phyloP scores from a whole-genome alignment of 1,140 invertebrate species.

The Zeugodacus cucurbitae region DNA sequence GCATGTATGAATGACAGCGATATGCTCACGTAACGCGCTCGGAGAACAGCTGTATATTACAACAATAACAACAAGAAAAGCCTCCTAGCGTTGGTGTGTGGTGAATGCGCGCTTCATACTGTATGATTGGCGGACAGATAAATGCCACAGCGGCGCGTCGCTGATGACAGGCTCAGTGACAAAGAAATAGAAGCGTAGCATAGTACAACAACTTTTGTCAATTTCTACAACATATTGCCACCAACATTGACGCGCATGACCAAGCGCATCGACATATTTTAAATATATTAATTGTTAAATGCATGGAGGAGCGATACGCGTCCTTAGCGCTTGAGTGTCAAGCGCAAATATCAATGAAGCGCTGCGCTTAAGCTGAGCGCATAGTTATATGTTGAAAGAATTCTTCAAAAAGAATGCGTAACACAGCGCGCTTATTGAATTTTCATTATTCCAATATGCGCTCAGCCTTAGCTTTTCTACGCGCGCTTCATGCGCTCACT shows the following conservation, averaged over 20 bases:
- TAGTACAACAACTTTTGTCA: not conserved
- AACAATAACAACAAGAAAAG: not conserved
- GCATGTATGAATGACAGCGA: constrained; percentile 21
- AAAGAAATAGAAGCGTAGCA: not conserved
- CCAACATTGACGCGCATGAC: not conserved
- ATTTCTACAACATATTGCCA: not conserved
- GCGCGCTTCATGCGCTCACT: not conserved
- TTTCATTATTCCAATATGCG: too few relatives aligned
- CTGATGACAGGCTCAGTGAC: not conserved
- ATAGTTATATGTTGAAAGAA: too few relatives aligned
- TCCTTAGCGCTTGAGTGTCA: too few relatives aligned
- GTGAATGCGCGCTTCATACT: not conserved
- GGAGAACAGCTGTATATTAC: not conserved
- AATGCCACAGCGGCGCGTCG: constrained; percentile 27
- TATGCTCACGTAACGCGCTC: not conserved
- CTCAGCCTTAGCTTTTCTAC: not conserved
- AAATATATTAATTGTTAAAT: constrained; percentile 11
- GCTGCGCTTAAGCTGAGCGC: too few relatives aligned
- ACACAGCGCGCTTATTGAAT: not conserved
- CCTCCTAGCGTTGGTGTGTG: not conserved
- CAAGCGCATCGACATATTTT: not conserved
- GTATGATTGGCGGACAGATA: constrained; percentile 11
- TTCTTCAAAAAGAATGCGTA: too few relatives aligned
- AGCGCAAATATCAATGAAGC: too few relatives aligned
- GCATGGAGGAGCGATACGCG: not conserved